Percentiles rank a stretch among this genome's conserved stretches.
Conservation (phyloP, 1,140 invertebrate species). For the Rhysida immarginata region DNA sequence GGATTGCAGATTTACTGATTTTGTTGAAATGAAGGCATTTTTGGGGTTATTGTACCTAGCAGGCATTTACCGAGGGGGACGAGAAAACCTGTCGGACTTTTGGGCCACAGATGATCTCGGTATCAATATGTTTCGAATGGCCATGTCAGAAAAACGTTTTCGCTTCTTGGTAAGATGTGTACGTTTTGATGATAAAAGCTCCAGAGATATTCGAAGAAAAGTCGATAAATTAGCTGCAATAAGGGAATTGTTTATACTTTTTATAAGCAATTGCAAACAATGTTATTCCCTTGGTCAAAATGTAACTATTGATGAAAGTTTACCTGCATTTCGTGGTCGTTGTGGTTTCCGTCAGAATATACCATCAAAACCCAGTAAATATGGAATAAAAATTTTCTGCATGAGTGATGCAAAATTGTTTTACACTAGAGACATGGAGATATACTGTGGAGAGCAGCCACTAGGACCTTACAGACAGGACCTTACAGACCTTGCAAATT, state of each 20-base stretch:
- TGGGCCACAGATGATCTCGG: not conserved
- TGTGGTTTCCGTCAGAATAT: constrained; percentile 12
- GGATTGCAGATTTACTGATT: not conserved
- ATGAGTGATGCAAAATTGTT: constrained; percentile 12
- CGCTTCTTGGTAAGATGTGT: not conserved
- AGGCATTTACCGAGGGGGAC: not conserved
- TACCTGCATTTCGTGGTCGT: constrained; percentile 4
- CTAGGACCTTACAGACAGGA: not conserved
- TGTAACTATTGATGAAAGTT: constrained; percentile 9
- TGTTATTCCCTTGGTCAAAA: constrained; percentile 1
- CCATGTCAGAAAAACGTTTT: constrained; percentile 4
- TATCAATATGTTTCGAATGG: constrained; percentile 1
- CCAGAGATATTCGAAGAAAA: not conserved
- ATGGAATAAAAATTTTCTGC: constrained; percentile 22
- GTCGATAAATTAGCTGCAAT: constrained; percentile 2
- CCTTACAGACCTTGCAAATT: too few species aligned
- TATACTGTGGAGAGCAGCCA: constrained; percentile 12
- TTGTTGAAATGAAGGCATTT: not conserved
- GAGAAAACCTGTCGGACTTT: not conserved
- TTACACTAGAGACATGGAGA: constrained; percentile 12
- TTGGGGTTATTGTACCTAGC: not conserved
- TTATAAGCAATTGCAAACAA: constrained; percentile 1
- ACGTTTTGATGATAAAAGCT: constrained; percentile 8
- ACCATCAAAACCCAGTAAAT: constrained; percentile 20
- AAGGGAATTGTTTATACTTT: not conserved